Base-by-base conservation (phyloP, 2,113 vertebrate species). In the Myocastor coypus region DNA sequence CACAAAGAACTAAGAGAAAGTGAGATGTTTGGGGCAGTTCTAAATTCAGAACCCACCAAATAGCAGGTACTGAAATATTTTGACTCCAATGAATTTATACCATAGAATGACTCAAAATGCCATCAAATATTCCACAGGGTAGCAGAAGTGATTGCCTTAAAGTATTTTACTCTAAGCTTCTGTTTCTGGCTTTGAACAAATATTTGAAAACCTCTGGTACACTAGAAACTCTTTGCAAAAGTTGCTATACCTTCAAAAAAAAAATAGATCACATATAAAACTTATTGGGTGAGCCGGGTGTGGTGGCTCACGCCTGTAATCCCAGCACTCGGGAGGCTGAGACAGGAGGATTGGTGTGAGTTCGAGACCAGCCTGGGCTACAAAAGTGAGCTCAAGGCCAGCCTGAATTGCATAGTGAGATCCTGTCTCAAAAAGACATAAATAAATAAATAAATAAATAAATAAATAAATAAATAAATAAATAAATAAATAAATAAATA, bases 241-340 rank as follows among this genome's bases (percentile, higher is more conserved):
- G 63, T 57, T 86, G 42, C 20, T 69, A 32, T 8, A 87, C 50
- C 52, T 55, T 87, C 77, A 95, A 93, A 89, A 95, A 93, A 89
- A 4, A 95, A 94, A 89, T 10, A n/a, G n/a, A 83, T 91, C 63
- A 17, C 12, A 82, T 40, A 69, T 13, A 73, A 92, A 55, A 46
- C 55, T 57, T 57, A 57, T 57, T 57, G 4, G 17, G 55, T 14
- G 55, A 16, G 55, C 55, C 14, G n/a, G n/a, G n/a, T n/a, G n/a
- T n/a, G n/a, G n/a, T n/a, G n/a, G n/a, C n/a, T n/a, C n/a, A n/a
- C n/a, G n/a, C n/a, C n/a, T n/a, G n/a, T n/a, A n/a, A n/a, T n/a
- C n/a, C n/a, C n/a, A n/a, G n/a, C n/a, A n/a, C n/a, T n/a, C n/a
- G n/a, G n/a, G n/a, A n/a, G n/a, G n/a, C n/a, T n/a, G n/a, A n/a